Percentiles rank a stretch among this genome's conserved stretches.
These are phyloP conservation scores for Acanthosepion esculentum DNA, from an alignment of 2,888 invertebrate genomes.

Conservation along the genomic window DNA sequence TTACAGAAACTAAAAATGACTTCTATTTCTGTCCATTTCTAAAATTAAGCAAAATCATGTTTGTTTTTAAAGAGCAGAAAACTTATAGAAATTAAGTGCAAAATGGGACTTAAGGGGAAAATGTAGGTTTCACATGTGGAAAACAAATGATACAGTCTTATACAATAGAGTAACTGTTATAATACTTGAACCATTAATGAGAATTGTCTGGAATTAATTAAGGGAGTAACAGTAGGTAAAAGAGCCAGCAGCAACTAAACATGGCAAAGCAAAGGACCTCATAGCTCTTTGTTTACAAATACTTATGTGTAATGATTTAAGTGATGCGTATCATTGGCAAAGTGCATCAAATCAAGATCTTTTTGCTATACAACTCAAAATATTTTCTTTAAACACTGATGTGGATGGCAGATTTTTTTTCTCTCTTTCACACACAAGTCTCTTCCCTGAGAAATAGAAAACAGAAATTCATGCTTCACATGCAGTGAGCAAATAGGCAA, in stretches of 20 bases:
- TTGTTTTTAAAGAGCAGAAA: background rate
- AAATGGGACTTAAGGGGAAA: too few relatives aligned
- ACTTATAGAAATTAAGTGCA: background rate
- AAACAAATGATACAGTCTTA: background rate
- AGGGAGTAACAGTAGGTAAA: background rate
- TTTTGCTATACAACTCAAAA: too few relatives aligned
- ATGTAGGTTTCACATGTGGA: conserved; percentile 33
- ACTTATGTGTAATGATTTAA: background rate
- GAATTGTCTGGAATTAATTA: conserved; percentile 5
- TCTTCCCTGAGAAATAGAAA: too few relatives aligned
- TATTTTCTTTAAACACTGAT: too few relatives aligned
- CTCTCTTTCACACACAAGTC: too few relatives aligned
- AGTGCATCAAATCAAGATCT: too few relatives aligned
- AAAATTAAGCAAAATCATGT: background rate
- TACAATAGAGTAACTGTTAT: background rate
- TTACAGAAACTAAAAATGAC: background rate
- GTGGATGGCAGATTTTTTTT: too few relatives aligned
- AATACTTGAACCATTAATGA: background rate
- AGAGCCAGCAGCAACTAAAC: background rate
- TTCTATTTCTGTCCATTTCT: background rate
- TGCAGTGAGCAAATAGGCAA: too few relatives aligned
- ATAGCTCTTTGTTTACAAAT: background rate
- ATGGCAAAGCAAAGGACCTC: background rate
- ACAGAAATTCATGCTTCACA: too few relatives aligned
- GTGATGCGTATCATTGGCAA: background rate